A percentile compares a stretch with the other conserved stretches of the same genome.
phyloP scores from a whole-genome alignment of 2,888 invertebrate species.

The Phasia obesa region DNA sequence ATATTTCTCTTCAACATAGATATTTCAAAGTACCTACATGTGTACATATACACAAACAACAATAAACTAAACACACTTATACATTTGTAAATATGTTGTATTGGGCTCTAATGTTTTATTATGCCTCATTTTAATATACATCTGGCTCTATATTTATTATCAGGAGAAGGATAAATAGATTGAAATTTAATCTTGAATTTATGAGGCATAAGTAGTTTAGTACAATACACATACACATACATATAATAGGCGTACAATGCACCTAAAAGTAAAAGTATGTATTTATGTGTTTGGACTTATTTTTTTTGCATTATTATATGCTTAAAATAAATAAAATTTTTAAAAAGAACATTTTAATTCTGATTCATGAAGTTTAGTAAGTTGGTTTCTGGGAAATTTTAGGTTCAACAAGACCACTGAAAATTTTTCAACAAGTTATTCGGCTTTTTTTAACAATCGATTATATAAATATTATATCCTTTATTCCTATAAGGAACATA shows the following conservation, averaged over 20 bases:
- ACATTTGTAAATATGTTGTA: background rate
- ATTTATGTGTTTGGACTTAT: background rate
- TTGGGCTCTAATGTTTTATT: constrained; percentile 33
- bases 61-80: background rate
- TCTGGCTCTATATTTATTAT: background rate
- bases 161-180: constrained; percentile 47
- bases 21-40: background rate
- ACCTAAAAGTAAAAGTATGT: background rate
- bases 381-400: too few relatives aligned
- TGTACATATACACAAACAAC: background rate
- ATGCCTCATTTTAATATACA: constrained; percentile 7
- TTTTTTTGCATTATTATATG: too few relatives aligned
- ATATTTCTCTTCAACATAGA: constrained; percentile 36
- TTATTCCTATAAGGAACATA: too few relatives aligned
- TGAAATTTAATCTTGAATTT: constrained; percentile 65
- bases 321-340: too few relatives aligned
- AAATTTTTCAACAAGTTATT: too few relatives aligned
- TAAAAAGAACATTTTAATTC: too few relatives aligned
- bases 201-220: constrained; percentile 50
- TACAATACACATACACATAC: constrained; percentile 1
- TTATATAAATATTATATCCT: too few relatives aligned
- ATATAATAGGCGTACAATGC: background rate
- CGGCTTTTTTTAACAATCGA: too few relatives aligned
- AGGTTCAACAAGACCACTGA: too few relatives aligned
- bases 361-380: too few relatives aligned